These are phyloP conservation scores for Nemoura dubitans DNA, from an alignment of 2,888 invertebrate species.

Conservation along the genomic window DNA sequence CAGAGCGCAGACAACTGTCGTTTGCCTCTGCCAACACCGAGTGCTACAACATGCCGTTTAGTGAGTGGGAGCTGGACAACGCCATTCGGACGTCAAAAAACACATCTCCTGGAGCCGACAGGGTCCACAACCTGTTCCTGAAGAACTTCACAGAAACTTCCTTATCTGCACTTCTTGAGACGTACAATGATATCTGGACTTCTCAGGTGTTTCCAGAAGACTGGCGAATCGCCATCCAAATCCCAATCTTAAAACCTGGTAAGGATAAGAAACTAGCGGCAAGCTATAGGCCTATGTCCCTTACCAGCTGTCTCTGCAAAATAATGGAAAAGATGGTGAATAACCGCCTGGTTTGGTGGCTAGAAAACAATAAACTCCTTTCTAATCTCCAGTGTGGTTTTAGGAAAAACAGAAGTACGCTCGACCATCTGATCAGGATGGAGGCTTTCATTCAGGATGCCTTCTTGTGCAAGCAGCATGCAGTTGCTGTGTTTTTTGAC, in stretches of 20 bases:
- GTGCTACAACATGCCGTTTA: too few relatives aligned
- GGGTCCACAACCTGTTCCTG: slow-evolving; percentile 27
- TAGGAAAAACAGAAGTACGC: slow-evolving; percentile 14
- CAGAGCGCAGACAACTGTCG: not conserved
- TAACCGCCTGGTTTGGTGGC: slow-evolving; percentile 50
- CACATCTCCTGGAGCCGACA: slow-evolving; percentile 38
- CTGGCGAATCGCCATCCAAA: slow-evolving; percentile 22
- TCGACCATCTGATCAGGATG: slow-evolving; percentile 43
- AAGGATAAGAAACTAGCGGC: slow-evolving; percentile 19
- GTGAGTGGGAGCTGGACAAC: too few relatives aligned
- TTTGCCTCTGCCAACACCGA: slow-evolving; percentile 22
- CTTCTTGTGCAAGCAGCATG: slow-evolving; percentile 50
- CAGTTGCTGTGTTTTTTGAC: slow-evolving; percentile 51
- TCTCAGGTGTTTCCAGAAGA: slow-evolving; percentile 17
- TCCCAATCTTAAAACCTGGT: slow-evolving; percentile 19
- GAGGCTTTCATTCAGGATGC: slow-evolving; percentile 51
- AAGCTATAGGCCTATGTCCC: slow-evolving; percentile 53
- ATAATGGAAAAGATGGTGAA: slow-evolving; percentile 53
- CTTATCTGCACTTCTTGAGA: not conserved
- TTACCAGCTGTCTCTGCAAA: slow-evolving; percentile 54
- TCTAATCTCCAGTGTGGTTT: slow-evolving; percentile 45
- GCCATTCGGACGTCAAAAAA: not conserved
- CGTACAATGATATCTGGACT: slow-evolving; percentile 19
- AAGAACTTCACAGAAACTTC: not conserved
- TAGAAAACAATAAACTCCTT: slow-evolving; percentile 49